Base-by-base conservation (phyloP, 2,888 invertebrate genomes). In the Alsophila aescularia region DNA sequence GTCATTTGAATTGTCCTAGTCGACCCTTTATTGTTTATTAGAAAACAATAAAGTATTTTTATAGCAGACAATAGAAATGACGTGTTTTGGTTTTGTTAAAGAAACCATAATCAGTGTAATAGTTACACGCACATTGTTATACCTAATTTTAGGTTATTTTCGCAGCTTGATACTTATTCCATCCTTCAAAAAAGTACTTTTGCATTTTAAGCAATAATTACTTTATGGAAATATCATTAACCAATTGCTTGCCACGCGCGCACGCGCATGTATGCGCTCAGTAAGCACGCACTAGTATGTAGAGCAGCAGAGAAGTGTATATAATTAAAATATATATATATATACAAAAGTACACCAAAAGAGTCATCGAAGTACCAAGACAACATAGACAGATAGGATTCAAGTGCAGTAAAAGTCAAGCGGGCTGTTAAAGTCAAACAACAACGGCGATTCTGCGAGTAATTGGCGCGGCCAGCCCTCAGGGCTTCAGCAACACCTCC, bases 401-500 rank as follows among this genome's bases (percentile, higher is more conserved):
- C 77, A 75, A 78, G 70, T 72, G 64, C 62, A 77, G 70, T 80
- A 79, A 83, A 85, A 83, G 80, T 79, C 80, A 78, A 81, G 77
- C 78, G 74, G 76, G 79, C 79, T 79, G 83, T 84, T 85, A 84
- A 85, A 87, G 79, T 80, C 79, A 85, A 83, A 83, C 83, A 81
- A 81, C 77, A 81, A 81, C 77, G 75, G 77, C 76, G 72, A 73
- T 74, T 77, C 71, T 67, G 64, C 68, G 69, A 86, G 90, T 90
- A 90, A 91, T 90, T 91, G 90, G 88, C 85, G 80, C 78, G 72
- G 80, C 75, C 72, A 69, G 66, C 87, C 90, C 90, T 58, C 76
- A 53, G 49, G 90, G 91, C 90, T 77, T 82, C 83, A 85, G 86
- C 87, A 90, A 91, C 91, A 91, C 91, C 91, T 91, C 85, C 79